A percentile compares a stretch with the other conserved stretches of the same genome.
phyloP scores from a whole-genome alignment of 2,888 invertebrate species.

The Metellina segmentata region DNA sequence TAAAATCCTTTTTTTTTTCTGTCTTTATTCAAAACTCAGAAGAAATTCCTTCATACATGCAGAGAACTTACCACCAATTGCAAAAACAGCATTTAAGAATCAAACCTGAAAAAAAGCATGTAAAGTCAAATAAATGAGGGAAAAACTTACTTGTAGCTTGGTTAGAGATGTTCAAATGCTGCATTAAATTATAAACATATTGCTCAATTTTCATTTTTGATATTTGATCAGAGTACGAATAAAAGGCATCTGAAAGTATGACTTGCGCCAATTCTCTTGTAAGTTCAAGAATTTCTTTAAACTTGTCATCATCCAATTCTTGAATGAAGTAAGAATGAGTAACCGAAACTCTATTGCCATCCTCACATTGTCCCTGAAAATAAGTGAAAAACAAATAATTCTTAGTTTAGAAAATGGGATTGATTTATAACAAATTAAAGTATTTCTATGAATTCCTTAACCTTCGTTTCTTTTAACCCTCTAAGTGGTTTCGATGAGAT shows the following conservation, averaged over 20 bases:
- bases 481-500: too few relatives aligned
- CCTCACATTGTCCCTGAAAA: constrained; percentile 54
- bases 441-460: too few relatives aligned
- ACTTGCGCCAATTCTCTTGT: constrained; percentile 27
- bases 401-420: too few relatives aligned
- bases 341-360: constrained; percentile 38
- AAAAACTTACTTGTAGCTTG: background rate
- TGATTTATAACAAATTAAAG: too few relatives aligned
- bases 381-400: background rate
- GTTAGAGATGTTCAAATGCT: background rate
- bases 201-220: constrained; percentile 51
- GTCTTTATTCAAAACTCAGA: too few relatives aligned
- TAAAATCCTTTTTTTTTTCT: too few relatives aligned
- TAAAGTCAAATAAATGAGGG: too few relatives aligned
- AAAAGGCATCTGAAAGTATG: constrained; percentile 27
- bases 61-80: too few relatives aligned
- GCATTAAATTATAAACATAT: constrained; percentile 35
- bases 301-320: constrained; percentile 45
- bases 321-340: constrained; percentile 27
- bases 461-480: too few relatives aligned
- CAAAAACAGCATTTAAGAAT: too few relatives aligned
- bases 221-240: constrained; percentile 49
- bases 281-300: constrained; percentile 29
- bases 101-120: too few relatives aligned
- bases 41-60: too few relatives aligned